These are phyloP conservation scores for Lasiurus borealis DNA, from an alignment of 2,113 vertebrate species.

Conservation along the genomic window DNA sequence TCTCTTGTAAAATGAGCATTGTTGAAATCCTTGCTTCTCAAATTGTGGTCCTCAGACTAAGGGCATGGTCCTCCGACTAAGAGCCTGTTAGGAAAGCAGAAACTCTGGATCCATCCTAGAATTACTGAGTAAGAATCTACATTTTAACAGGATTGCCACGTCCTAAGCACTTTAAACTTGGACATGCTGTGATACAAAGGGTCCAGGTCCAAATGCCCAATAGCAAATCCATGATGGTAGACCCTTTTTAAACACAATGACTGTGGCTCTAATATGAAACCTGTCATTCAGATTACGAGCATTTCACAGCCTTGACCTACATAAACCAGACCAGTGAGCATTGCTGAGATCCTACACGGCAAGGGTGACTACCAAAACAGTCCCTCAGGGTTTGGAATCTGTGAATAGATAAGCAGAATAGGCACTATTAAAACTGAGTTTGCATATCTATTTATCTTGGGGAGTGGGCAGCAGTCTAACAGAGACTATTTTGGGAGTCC, in stretches of 20 bases:
- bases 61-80: not conserved
- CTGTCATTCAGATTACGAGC: not conserved
- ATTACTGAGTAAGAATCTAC: not conserved
- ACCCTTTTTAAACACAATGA: not conserved
- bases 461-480: not conserved
- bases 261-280: too few species aligned
- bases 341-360: not conserved
- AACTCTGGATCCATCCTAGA: not conserved
- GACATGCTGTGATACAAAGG: not conserved
- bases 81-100: not conserved
- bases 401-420: not conserved
- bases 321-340: not conserved
- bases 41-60: not conserved
- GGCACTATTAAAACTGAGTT: conserved; percentile 26
- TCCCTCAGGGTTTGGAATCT: not conserved
- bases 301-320: not conserved
- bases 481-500: not conserved
- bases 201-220: not conserved
- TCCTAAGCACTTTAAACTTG: not conserved
- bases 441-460: not conserved
- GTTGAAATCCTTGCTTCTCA: not conserved
- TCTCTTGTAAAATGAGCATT: not conserved
- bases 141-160: not conserved
- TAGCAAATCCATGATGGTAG: not conserved
- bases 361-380: not conserved